A percentile compares a stretch with the other conserved stretches of the same genome.
These are phyloP conservation scores for Dugesia japonica DNA, from an alignment of 2,888 invertebrate genomes.

Conservation along the genomic window DNA sequence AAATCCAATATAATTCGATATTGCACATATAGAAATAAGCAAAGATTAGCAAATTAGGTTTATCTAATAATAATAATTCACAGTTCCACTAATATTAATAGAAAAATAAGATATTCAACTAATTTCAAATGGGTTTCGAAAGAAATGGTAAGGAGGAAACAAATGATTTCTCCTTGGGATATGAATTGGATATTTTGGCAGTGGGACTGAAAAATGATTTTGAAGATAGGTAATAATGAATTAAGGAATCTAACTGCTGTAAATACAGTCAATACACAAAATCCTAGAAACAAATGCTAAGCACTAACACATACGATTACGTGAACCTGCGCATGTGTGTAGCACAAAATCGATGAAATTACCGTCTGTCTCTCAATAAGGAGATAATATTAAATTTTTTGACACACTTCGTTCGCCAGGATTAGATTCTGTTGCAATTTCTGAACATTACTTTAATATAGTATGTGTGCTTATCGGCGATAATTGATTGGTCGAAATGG, in stretches of 20 bases:
- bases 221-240: not conserved
- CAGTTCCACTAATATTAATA: not conserved
- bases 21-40: too few relatives aligned
- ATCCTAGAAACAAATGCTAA: not conserved
- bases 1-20: not conserved
- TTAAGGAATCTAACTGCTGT: conserved; percentile 1
- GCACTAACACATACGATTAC: not conserved
- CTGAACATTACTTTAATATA: not conserved
- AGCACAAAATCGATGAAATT: conserved; percentile 11
- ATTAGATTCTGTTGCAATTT: conserved; percentile 7
- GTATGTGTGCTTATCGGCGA: not conserved
- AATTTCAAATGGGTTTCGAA: conserved; percentile 13
- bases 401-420: not conserved
- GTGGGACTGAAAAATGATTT: conserved; percentile 3
- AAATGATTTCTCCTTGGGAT: not conserved
- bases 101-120: not conserved
- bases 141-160: conserved; percentile 6
- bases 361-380: not conserved
- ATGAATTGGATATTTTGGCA: not conserved
- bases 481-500: not conserved
- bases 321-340: not conserved
- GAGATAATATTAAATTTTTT: not conserved
- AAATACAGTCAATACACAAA: conserved; percentile 3
- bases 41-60: too few relatives aligned
- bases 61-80: too few relatives aligned